These are phyloP conservation scores for Vipera ursinii DNA, from an alignment of 2,797 vertebrate species.

Conservation along the genomic window DNA sequence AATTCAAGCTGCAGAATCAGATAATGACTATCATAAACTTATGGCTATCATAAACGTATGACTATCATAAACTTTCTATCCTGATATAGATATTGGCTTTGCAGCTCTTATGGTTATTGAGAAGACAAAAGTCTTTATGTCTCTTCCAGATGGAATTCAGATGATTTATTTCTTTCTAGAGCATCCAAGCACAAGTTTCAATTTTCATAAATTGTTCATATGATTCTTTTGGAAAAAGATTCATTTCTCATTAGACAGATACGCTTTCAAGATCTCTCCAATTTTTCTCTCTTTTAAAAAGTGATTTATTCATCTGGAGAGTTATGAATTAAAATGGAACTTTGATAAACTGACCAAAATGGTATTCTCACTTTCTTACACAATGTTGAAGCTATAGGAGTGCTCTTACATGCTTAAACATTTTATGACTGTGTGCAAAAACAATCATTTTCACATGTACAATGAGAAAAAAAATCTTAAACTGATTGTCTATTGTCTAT, in stretches of 20 bases:
- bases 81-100: not conserved
- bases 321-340: slow-evolving; percentile 44
- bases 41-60: not conserved
- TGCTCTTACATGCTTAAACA: not conserved
- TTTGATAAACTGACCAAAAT: slow-evolving; percentile 27
- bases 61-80: not conserved
- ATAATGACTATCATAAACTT: not conserved
- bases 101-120: not conserved
- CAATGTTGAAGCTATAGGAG: not conserved
- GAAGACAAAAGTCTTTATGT: not conserved
- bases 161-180: slow-evolving; percentile 2
- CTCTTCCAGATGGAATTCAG: not conserved
- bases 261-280: slow-evolving; percentile 43
- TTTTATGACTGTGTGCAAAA: not conserved
- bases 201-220: slow-evolving; percentile 44
- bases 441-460: not conserved
- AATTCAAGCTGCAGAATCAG: not conserved
- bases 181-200: slow-evolving; percentile 6
- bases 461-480: not conserved
- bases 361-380: not conserved
- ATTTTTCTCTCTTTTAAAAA: slow-evolving; percentile 33
- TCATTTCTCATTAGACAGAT: slow-evolving; percentile 51
- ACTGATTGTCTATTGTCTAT: not conserved
- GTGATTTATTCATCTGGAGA: slow-evolving; percentile 22
- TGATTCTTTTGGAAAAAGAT: slow-evolving; percentile 37